A percentile compares a stretch with the other conserved stretches of the same genome.
These are phyloP conservation scores for Cairina moschata DNA, from an alignment of 2,113 vertebrate species.

Conservation along the genomic window DNA sequence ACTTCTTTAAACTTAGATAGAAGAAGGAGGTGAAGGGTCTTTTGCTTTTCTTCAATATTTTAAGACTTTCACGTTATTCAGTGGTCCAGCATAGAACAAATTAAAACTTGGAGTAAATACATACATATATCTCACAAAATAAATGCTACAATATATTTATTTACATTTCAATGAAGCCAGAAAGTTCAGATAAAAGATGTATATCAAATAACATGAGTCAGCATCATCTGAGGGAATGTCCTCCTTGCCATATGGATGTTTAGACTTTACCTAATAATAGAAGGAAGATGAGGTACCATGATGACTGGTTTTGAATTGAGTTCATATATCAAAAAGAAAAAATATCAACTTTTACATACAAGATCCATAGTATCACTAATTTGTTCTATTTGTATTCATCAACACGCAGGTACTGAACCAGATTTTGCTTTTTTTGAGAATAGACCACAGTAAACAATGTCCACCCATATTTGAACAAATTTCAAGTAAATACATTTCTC, in stretches of 20 bases:
- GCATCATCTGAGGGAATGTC: not conserved
- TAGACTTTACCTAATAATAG: not conserved
- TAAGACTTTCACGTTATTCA: not conserved
- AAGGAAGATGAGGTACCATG: not conserved
- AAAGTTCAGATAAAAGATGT: not conserved
- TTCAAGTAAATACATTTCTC: not conserved
- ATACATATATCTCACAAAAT: too few species aligned
- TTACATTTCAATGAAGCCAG: not conserved
- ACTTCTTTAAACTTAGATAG: not conserved
- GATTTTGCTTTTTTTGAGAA: not conserved
- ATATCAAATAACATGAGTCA: not conserved
- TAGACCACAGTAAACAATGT: not conserved
- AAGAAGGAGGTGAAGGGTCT: not conserved
- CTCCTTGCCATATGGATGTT: not conserved
- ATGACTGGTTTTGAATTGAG: not conserved
- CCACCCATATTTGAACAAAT: not conserved
- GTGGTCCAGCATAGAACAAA: not conserved
- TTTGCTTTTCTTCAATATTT: not conserved
- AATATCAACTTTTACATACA: not conserved
- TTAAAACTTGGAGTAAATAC: not conserved
- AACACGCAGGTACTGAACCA: not conserved
- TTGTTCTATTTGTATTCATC: not conserved
- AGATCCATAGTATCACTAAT: not conserved
- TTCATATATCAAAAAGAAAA: not conserved
- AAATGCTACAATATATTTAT: too few species aligned